Evolutionary conservation across 2,797 vertebrate species (phyloP), one percentile per base, ranked within the genome.

Genomic region (Propithecus perrieri): DNA sequence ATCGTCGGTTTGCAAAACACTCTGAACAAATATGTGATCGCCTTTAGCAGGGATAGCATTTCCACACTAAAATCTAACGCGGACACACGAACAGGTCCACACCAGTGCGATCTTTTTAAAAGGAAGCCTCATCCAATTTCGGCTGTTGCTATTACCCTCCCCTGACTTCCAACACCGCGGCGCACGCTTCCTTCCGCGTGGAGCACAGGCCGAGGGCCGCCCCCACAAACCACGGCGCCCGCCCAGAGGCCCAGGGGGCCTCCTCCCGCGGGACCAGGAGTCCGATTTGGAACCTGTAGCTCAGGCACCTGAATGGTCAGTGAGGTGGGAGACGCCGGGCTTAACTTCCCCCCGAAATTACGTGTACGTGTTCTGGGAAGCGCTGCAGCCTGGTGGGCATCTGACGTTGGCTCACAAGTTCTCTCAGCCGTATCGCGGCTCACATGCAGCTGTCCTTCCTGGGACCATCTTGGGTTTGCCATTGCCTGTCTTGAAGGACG

Each of bases 1-100:
- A 57, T 1, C 41, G 12, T 69, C 83, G n/a, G 20, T 75, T 96
- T 85, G 46, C 41, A 87, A 97, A 92, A 91, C 30, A 91, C 20
- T 57, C 20, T 57, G 55, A 74, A 87, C 48, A 93, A 91, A 81
- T 89, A 43, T 0, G 4, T 20, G 43, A 80, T 48, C 50, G 8
- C 57, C 35, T 76, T 96, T 53, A 79, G 72, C 48, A 91, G 33
- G 61, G 94, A 35, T 17, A 76, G 46, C 8, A 80, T 78, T 59
- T 59, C n/a, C 72, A 71, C 10, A 18, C 33, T 96, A 75, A 55
- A 84, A 80, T 65, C 28, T 85, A 76, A 87, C 67, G 69, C 28
- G 24, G 41, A 93, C 86, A 72, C 3, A 35, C 12, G 17, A 95
- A 88, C 1, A 79, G 53, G 38, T 63, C 50, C 78, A 94, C 33